phyloP scores from a whole-genome alignment of 2,888 invertebrate species.

The Agrochola circellaris region DNA sequence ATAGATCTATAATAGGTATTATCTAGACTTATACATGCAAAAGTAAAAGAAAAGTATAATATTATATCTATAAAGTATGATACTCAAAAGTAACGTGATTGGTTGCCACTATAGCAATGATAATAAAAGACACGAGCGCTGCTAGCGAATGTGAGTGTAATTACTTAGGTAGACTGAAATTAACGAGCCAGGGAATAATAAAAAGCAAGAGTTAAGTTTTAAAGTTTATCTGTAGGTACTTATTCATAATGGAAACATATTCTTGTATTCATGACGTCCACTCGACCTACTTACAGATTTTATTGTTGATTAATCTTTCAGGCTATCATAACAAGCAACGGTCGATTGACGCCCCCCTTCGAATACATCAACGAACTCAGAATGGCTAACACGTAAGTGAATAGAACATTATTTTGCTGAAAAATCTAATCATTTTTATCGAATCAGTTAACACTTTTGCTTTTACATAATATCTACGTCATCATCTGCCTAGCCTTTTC shows the following conservation, averaged over 20 bases:
- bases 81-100: slow-evolving; percentile 18
- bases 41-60: neutral
- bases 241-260: neutral
- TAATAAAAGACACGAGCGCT: slow-evolving; percentile 12
- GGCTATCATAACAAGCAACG: slow-evolving; percentile 99
- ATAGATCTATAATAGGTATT: neutral
- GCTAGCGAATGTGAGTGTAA: slow-evolving; percentile 1
- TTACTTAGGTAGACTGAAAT: neutral
- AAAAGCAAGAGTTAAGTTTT: neutral
- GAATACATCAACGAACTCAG: slow-evolving; percentile 98
- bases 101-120: slow-evolving; percentile 30
- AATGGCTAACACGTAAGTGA: slow-evolving; percentile 91
- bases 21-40: neutral
- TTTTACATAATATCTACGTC: neutral
- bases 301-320: slow-evolving; percentile 78
- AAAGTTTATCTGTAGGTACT: neutral
- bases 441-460: neutral
- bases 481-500: neutral
- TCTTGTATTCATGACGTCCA: slow-evolving; percentile 1
- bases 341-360: slow-evolving; percentile 96
- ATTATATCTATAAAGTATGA: neutral
- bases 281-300: neutral
- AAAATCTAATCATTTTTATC: neutral
- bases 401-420: neutral
- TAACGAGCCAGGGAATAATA: neutral